Conservation (phyloP, 2,888 invertebrate genomes). For the Dynastes tityus region DNA sequence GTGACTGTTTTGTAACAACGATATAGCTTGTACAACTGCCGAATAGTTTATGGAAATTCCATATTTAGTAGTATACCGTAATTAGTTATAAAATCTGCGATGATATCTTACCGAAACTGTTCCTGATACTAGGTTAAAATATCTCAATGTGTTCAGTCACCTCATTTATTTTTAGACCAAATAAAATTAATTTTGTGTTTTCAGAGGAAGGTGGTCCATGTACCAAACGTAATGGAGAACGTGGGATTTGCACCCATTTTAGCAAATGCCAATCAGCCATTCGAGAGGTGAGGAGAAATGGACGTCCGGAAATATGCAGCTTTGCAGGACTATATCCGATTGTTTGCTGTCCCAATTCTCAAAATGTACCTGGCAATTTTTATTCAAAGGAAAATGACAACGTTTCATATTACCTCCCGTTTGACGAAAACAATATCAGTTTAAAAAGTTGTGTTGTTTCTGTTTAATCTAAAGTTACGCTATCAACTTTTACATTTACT, state of each 20-base stretch:
- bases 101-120: no score
- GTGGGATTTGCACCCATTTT: constrained; percentile 46
- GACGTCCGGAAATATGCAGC: constrained; percentile 49
- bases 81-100: no score
- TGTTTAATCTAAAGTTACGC: neutral
- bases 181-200: neutral
- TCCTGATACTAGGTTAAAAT: no score
- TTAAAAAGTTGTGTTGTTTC: neutral
- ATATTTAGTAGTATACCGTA: no score
- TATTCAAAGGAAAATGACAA: neutral
- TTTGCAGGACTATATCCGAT: constrained; percentile 47
- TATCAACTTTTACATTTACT: neutral
- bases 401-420: neutral
- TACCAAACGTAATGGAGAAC: constrained; percentile 9
- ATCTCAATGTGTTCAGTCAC: no score
- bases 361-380: no score
- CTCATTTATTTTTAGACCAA: no score
- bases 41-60: no score
- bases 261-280: constrained; percentile 47
- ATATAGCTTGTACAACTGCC: no score
- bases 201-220: constrained; percentile 27
- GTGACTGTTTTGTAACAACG: no score
- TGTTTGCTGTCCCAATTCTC: constrained; percentile 51
- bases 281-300: constrained; percentile 40
- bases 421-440: neutral